Evolutionary conservation across 1,140 invertebrate genomes (phyloP).

Genomic region (Spodoptera litura): DNA sequence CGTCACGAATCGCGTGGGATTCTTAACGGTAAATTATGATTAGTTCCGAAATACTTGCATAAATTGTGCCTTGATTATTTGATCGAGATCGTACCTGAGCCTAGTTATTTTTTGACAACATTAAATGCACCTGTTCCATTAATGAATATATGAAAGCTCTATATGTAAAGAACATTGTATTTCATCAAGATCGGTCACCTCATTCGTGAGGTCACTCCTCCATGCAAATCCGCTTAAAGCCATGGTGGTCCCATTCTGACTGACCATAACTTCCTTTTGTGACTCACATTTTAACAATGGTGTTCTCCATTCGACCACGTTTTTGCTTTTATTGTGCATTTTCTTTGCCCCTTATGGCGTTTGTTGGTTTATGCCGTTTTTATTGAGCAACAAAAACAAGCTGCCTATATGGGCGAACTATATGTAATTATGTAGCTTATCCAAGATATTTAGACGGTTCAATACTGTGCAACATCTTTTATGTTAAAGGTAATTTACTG

Average conservation of each 20-base stretch:
- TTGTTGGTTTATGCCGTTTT: constrained; percentile 22
- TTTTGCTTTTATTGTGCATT: constrained; percentile 26
- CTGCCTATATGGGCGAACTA: neutral
- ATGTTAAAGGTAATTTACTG: too few relatives aligned
- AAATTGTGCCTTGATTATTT: neutral
- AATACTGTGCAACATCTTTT: too few relatives aligned
- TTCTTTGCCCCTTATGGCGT: constrained; percentile 12
- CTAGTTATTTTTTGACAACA: too few relatives aligned
- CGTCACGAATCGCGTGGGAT: constrained; percentile 23
- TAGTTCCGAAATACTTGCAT: constrained; percentile 31
- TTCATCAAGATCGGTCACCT: neutral
- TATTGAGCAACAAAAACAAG: constrained; percentile 2
- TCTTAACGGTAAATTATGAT: constrained; percentile 28
- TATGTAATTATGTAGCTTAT: too few relatives aligned
- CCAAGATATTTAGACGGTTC: too few relatives aligned
- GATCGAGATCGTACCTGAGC: neutral
- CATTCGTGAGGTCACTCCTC: constrained; percentile 8
- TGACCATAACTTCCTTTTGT: constrained; percentile 19
- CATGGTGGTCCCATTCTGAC: constrained; percentile 8
- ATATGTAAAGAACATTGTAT: neutral
- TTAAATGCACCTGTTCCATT: too few relatives aligned
- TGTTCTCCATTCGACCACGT: constrained; percentile 11
- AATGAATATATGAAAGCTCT: too few relatives aligned
- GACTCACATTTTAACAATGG: constrained; percentile 42
- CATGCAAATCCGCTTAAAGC: constrained; percentile 14